These are phyloP conservation scores for Glyphotaelius pellucidus DNA, from an alignment of 2,888 invertebrate genomes.

Conservation along the genomic window DNA sequence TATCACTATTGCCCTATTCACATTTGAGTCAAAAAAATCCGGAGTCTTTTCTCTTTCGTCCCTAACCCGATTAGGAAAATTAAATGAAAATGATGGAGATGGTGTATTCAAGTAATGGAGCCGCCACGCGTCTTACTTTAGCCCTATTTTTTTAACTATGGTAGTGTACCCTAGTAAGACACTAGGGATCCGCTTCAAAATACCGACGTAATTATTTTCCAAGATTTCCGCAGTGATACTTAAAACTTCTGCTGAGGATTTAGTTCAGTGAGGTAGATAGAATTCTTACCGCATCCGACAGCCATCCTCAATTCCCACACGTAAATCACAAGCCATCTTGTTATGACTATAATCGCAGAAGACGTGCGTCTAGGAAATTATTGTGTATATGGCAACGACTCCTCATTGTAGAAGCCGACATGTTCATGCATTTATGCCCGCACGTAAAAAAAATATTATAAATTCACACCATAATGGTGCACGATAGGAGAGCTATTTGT, in stretches of 20 bases:
- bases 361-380: background rate
- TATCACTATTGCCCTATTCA: no score
- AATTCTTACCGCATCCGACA: background rate
- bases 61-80: no score
- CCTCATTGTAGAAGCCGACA: background rate
- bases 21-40: no score
- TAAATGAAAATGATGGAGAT: no score
- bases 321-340: background rate
- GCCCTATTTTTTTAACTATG: background rate
- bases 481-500: background rate
- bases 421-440: background rate
- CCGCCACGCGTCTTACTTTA: background rate
- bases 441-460: background rate
- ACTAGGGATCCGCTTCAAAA: background rate
- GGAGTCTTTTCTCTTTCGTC: no score
- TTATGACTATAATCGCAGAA: background rate
- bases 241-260: background rate
- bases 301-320: background rate
- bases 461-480: background rate
- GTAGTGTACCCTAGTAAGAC: background rate
- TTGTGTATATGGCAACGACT: background rate
- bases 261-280: background rate
- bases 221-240: background rate
- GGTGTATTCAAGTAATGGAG: background rate
- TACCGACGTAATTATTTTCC: background rate